A percentile compares a stretch with the other conserved stretches of the same genome.
Evolutionary conservation across 2,113 vertebrate genomes (phyloP).

Genomic region (Sapayoa aenigma): DNA sequence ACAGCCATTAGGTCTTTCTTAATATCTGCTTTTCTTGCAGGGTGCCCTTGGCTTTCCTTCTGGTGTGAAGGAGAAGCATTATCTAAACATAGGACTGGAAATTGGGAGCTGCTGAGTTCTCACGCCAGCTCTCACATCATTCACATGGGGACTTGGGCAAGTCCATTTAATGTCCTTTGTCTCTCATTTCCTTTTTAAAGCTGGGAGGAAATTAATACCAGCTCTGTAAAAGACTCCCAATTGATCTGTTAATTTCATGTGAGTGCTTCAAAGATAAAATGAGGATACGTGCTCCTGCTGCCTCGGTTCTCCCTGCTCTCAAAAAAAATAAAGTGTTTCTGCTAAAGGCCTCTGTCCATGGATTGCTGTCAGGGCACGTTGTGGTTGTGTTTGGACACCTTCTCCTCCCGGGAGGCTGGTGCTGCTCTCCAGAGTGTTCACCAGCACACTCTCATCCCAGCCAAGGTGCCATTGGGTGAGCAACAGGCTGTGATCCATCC

Average conservation of each 20-base stretch:
- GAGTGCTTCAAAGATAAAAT: constrained; percentile 30
- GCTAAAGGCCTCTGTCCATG: not conserved
- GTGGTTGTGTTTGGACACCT: not conserved
- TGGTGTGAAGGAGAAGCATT: not conserved
- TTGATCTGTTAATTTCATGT: constrained; percentile 64
- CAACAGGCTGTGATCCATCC: not conserved
- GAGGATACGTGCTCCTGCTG: not conserved
- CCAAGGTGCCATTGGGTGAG: not conserved
- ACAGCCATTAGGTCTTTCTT: not conserved
- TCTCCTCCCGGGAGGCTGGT: not conserved
- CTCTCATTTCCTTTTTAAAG: constrained; percentile 51
- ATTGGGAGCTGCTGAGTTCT: not conserved
- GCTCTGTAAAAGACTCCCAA: constrained; percentile 50
- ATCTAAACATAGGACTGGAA: not conserved
- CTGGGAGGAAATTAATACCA: constrained; percentile 50
- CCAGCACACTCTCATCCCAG: not conserved
- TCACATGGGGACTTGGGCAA: constrained; percentile 26
- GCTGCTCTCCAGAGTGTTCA: not conserved
- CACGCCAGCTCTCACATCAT: not conserved
- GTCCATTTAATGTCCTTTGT: constrained; percentile 52
- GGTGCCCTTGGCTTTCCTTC: constrained; percentile 19
- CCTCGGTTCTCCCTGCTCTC: not conserved
- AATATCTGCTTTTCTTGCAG: not conserved
- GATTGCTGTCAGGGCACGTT: fast-evolving
- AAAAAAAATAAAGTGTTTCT: not conserved